Conservation (phyloP, 2,888 invertebrate species). For the Lochmaea crataegi region DNA sequence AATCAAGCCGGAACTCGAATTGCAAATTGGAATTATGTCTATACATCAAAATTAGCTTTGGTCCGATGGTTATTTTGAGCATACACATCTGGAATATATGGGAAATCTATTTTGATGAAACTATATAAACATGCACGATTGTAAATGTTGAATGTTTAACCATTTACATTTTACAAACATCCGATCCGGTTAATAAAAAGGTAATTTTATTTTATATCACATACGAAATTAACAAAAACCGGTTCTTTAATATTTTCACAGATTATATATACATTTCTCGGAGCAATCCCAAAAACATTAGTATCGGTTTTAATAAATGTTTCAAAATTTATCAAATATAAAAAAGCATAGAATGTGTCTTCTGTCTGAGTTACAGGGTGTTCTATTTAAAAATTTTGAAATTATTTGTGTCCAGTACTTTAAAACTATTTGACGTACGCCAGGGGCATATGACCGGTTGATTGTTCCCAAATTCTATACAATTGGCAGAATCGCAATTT, state of each 20-base stretch:
- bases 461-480: no score
- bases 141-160: background rate
- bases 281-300: no score
- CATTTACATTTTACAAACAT: background rate
- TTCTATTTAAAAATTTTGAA: no score
- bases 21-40: background rate
- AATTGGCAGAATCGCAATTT: no score
- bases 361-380: no score
- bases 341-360: no score
- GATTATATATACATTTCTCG: background rate
- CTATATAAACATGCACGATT: background rate
- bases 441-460: no score
- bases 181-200: background rate
- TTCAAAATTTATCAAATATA: no score
- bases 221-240: background rate
- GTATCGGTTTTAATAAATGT: no score
- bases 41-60: slow-evolving; percentile 2
- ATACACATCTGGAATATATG: slow-evolving; percentile 4
- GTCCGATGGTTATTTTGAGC: slow-evolving; percentile 2
- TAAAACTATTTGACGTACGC: no score
- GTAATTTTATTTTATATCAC: background rate
- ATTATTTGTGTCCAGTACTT: no score
- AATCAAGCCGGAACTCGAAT: slow-evolving; percentile 7
- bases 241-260: background rate
- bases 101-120: slow-evolving; percentile 9